Base-by-base conservation (phyloP, 1,140 invertebrate species). In the Parapsyche elsis region DNA sequence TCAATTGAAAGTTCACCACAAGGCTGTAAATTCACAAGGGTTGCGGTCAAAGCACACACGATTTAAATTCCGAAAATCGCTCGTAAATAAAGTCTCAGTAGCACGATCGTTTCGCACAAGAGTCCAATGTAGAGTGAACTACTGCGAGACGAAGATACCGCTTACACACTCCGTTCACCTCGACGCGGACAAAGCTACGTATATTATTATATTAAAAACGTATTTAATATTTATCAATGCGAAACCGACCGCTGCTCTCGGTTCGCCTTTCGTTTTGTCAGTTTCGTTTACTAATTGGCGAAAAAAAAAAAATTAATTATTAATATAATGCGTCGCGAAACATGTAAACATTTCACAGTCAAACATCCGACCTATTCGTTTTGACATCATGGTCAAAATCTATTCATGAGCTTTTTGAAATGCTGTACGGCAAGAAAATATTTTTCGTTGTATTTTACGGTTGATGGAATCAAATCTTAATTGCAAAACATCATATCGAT, bases 101-200 rank as follows among this genome's bases (percentile, higher is more conserved):
- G 19, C 12, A 16, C 71, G 71, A 24, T 49, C 44, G 71, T 19
- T 16, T 73, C 71, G 71, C 71, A 24, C 64, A 23, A 67, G 24
- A 1, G 64, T 67, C 23, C 23, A 46, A 46, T 46, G 71, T 46
- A 21, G 71, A 73, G 45, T 49, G 71, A 67, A 21, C 24, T 12
- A 67, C 21, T 10, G 12, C 61, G 70, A 16, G 70, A 71, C 70
- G 24, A 38, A 26, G 24, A 30, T 26, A 10, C 10, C 26, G 26
- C 16, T 26, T 1, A 5, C 7, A 59, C 73, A 24, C 46, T 75
- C 73, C 49, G 53, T 75, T 75, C 73, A 24, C 73, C 49, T 9
- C n/a, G 73, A 12, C 45, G 21, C 24, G 73, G 46, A 75, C 73
- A 30, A 16, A 26, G 9, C 23, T 16, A 21, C 61, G 61, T 12